Percentiles rank a stretch among this genome's conserved stretches.
phyloP scores from a whole-genome alignment of 2,797 vertebrate genomes.

The Astyanax mexicanus region DNA sequence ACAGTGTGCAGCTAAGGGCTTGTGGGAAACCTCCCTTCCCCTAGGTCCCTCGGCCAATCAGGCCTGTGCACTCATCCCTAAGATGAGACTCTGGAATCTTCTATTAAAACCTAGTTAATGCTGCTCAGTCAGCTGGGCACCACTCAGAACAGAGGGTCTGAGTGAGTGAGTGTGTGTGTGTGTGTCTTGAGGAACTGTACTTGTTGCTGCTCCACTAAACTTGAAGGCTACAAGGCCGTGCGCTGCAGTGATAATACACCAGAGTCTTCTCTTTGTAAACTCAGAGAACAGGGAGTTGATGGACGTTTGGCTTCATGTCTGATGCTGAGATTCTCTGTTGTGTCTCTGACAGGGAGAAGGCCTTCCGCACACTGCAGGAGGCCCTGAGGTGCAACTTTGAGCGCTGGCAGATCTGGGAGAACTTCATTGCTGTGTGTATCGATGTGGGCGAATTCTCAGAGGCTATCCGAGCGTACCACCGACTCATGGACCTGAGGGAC shows the following conservation, averaged over 20 bases:
- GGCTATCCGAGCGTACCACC: constrained; percentile 92
- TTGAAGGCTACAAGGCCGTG: not conserved
- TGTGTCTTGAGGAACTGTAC: not conserved
- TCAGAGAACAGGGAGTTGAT: not conserved
- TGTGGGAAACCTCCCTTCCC: constrained; percentile 37
- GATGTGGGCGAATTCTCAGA: constrained; percentile 93
- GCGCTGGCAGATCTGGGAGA: constrained; percentile 99
- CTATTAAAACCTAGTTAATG: constrained; percentile 67
- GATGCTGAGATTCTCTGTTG: not conserved
- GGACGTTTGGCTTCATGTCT: not conserved
- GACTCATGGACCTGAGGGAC: constrained; percentile 92
- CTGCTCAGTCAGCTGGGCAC: constrained; percentile 52
- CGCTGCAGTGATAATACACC: not conserved
- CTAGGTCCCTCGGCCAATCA: constrained; percentile 57
- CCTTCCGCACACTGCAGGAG: constrained; percentile 93
- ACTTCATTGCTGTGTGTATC: constrained; percentile 88
- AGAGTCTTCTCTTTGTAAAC: not conserved
- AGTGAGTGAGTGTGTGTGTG: constrained; percentile 5
- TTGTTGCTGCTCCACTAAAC: not conserved
- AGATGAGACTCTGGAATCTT: constrained; percentile 68
- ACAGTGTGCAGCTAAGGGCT: constrained; percentile 17
- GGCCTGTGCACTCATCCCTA: constrained; percentile 66
- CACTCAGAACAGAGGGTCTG: constrained; percentile 30
- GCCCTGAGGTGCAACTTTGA: constrained; percentile 96
- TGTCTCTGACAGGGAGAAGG: constrained; percentile 72